Evolutionary conservation across 2,888 invertebrate genomes (phyloP).

Genomic region (Calliopum simillimum): DNA sequence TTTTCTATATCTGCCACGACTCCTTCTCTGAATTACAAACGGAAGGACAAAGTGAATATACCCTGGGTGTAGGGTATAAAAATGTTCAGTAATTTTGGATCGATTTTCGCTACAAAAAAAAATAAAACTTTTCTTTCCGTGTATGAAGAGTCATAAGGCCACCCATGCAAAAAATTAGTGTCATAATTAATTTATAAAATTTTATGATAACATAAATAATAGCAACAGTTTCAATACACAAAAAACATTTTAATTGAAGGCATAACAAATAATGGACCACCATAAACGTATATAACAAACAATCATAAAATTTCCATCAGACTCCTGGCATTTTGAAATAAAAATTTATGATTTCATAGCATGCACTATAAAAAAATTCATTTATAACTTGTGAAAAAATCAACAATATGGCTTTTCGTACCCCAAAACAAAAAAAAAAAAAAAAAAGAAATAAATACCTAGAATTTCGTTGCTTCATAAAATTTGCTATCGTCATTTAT

Average conservation of each 20-base stretch:
- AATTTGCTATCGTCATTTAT: no score
- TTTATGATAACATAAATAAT: constrained; percentile 8
- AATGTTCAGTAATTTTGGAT: no score
- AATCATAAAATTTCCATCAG: neutral
- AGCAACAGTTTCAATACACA: neutral
- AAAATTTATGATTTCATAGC: constrained; percentile 19
- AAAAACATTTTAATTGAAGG: neutral
- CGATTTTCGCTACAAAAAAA: no score
- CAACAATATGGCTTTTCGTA: neutral
- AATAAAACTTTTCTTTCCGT: no score
- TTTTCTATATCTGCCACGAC: no score
- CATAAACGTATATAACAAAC: neutral
- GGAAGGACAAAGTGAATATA: no score
- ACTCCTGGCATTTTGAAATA: neutral
- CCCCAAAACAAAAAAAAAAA: constrained; percentile 14
- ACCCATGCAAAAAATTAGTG: neutral
- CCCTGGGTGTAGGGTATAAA: no score
- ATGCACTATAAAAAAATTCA: constrained; percentile 11
- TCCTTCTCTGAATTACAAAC: no score
- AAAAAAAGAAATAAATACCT: neutral
- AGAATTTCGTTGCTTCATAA: neutral
- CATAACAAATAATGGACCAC: neutral
- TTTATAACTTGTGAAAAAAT: constrained; percentile 19
- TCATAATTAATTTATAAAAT: constrained; percentile 24
- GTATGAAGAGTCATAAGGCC: no score